These are phyloP conservation scores for Sinelater perroti DNA, from an alignment of 2,888 invertebrate genomes.

Conservation along the genomic window DNA sequence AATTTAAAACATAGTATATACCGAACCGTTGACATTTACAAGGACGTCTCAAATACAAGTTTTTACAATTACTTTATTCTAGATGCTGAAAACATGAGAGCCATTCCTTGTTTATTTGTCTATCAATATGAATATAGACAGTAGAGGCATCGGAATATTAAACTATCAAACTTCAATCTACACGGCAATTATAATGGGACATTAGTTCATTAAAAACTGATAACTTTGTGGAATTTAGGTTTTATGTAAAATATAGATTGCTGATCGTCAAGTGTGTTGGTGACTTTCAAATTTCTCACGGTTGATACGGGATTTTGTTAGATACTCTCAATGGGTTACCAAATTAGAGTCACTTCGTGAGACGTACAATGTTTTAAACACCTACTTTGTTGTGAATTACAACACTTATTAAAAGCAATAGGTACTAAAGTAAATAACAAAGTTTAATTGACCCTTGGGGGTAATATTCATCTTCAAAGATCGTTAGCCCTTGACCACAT, in stretches of 20 bases:
- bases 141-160: not conserved
- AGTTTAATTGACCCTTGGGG: too few relatives aligned
- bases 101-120: not conserved
- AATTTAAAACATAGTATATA: constrained; percentile 14
- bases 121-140: not conserved
- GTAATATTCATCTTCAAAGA: too few relatives aligned
- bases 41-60: constrained; percentile 17
- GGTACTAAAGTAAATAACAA: too few relatives aligned
- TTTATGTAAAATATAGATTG: constrained; percentile 19
- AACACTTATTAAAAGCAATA: too few relatives aligned
- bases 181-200: constrained; percentile 19
- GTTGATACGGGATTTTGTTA: not conserved
- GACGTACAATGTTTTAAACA: too few relatives aligned
- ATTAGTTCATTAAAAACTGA: constrained; percentile 10
- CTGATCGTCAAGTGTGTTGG: constrained; percentile 7
- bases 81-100: not conserved
- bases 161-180: too few relatives aligned
- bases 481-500: too few relatives aligned
- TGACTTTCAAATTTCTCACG: not conserved
- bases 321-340: too few relatives aligned
- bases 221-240: constrained; percentile 17
- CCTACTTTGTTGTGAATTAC: too few relatives aligned
- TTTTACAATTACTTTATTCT: constrained; percentile 4
- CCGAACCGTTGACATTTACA: constrained; percentile 15
- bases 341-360: too few relatives aligned